Conservation (phyloP, 2,113 vertebrate species). For the Silurus glanis region DNA sequence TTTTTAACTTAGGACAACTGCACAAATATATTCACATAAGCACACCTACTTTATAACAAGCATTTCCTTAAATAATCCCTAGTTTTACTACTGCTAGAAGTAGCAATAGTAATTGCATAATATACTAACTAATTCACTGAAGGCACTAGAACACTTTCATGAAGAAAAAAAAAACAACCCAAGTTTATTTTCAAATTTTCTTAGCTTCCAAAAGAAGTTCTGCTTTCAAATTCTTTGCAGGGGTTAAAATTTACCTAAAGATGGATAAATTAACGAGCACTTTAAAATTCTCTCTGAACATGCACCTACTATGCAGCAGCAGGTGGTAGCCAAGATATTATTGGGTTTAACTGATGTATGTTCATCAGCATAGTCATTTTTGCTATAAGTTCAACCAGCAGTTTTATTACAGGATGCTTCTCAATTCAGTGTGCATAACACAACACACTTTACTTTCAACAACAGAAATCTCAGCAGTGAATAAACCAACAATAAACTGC, state of each 20-base stretch:
- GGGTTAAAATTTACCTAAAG: not conserved
- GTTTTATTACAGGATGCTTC: slow-evolving; percentile 59
- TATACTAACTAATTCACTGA: not conserved
- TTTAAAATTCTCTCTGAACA: not conserved
- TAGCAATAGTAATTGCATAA: not conserved
- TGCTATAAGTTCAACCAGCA: slow-evolving; percentile 39
- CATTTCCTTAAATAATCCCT: not conserved
- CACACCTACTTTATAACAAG: not conserved
- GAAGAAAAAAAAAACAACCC: not conserved
- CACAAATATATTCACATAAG: not conserved
- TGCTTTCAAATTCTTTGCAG: not conserved
- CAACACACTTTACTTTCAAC: slow-evolving; percentile 46
- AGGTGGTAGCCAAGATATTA: not conserved
- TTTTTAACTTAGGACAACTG: not conserved
- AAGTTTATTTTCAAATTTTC: not conserved
- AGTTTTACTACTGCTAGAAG: not conserved
- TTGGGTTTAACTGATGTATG: not conserved
- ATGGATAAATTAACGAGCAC: not conserved
- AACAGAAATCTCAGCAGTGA: slow-evolving; percentile 62
- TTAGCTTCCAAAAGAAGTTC: not conserved
- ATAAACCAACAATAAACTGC: slow-evolving; percentile 67
- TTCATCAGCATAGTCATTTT: not conserved
- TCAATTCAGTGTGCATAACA: slow-evolving; percentile 66
- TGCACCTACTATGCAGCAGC: not conserved
- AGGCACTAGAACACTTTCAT: not conserved